Conservation (phyloP, 2,888 invertebrate species). For the Sarcophaga caerulescens region DNA sequence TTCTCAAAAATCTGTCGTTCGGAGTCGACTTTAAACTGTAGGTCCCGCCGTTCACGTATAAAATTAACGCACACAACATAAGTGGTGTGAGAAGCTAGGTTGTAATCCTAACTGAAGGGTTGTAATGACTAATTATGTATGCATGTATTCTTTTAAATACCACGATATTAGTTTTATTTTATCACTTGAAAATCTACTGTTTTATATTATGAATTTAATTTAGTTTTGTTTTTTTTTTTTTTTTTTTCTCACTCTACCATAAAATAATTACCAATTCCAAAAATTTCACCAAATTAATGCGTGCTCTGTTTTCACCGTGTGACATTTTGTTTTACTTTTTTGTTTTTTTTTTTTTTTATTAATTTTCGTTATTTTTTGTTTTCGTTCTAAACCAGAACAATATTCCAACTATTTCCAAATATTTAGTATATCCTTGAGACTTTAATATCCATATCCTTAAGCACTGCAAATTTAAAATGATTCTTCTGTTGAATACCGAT, state of each 20-base stretch:
- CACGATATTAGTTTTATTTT: too few relatives aligned
- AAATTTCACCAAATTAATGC: slow-evolving; percentile 80
- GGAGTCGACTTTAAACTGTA: too few relatives aligned
- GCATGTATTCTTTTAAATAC: too few relatives aligned
- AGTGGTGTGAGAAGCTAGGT: too few relatives aligned
- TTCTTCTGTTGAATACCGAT: slow-evolving; percentile 36
- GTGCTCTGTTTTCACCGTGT: slow-evolving; percentile 78
- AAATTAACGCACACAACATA: too few relatives aligned
- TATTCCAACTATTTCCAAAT: slow-evolving; percentile 20
- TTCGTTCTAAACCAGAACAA: slow-evolving; percentile 1
- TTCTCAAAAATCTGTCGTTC: too few relatives aligned
- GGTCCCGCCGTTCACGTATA: too few relatives aligned
- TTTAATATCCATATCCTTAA: slow-evolving; percentile 61
- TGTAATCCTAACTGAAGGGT: too few relatives aligned
- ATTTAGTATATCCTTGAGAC: slow-evolving; percentile 25
- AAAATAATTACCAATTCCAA: slow-evolving; percentile 78
- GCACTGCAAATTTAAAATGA: slow-evolving; percentile 14
- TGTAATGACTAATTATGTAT: too few relatives aligned
- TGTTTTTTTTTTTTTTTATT: slow-evolving; percentile 31
- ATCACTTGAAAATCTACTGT: too few relatives aligned
- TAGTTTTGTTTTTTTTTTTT: neutral
- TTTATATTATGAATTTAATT: too few relatives aligned
- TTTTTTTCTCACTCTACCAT: neutral
- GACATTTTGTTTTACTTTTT: slow-evolving; percentile 74
- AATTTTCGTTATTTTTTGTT: neutral